Conservation (phyloP, 1,140 invertebrate species). For the Drosophila kikkawai region DNA sequence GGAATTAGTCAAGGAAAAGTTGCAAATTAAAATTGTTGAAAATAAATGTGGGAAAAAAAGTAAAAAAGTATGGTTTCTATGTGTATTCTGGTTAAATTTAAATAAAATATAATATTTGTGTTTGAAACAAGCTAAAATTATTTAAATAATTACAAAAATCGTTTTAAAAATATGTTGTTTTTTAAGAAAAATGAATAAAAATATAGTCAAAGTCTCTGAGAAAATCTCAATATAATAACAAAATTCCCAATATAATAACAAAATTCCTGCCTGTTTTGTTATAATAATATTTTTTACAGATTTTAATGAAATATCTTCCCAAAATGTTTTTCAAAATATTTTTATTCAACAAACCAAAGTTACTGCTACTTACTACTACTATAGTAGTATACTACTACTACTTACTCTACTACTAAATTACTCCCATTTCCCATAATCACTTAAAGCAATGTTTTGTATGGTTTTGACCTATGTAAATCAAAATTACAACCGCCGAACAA, state of each 20-base stretch:
- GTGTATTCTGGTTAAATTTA: not conserved
- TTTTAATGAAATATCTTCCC: too few relatives aligned
- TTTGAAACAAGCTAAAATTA: rapidly evolving
- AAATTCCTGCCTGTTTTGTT: too few relatives aligned
- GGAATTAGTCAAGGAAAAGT: slow-evolving; percentile 4
- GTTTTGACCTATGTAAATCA: slow-evolving; percentile 17
- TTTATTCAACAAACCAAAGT: not conserved
- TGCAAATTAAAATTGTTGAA: slow-evolving; percentile 3
- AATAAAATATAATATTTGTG: not conserved
- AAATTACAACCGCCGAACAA: not conserved
- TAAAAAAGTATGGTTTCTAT: rapidly evolving
- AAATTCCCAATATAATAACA: too few relatives aligned
- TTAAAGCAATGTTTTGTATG: not conserved
- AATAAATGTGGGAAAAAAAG: not conserved
- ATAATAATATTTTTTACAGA: too few relatives aligned
- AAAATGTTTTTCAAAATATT: not conserved
- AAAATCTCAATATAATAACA: too few relatives aligned
- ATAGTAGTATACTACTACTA: too few relatives aligned
- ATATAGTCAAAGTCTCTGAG: too few relatives aligned
- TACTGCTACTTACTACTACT: too few relatives aligned
- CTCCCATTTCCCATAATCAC: not conserved
- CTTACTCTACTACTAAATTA: not conserved
- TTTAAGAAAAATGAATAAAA: too few relatives aligned
- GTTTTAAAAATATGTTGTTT: too few relatives aligned
- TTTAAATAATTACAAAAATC: not conserved